Conservation (phyloP, 2,797 vertebrate genomes). For the Parauchenoglanis punctatus region DNA sequence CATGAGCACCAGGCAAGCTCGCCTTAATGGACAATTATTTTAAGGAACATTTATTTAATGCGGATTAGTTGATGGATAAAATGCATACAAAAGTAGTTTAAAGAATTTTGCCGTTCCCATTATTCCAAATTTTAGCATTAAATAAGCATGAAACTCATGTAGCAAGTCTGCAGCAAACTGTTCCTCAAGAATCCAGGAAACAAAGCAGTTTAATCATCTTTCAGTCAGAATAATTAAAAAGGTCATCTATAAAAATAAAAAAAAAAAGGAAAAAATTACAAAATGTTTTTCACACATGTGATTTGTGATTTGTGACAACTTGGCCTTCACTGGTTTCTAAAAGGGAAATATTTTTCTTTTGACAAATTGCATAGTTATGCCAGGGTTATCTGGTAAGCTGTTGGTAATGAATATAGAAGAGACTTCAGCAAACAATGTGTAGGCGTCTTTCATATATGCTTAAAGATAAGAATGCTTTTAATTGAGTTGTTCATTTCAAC, state of each 20-base stretch:
- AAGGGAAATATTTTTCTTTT: background rate
- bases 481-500: background rate
- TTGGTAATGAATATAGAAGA: background rate
- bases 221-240: background rate
- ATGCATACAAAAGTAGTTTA: background rate
- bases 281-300: background rate
- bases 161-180: background rate
- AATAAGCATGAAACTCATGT: background rate
- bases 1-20: background rate
- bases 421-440: background rate
- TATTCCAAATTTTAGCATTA: background rate
- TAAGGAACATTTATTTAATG: too few species aligned
- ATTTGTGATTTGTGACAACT: background rate
- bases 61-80: background rate
- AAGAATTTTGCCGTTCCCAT: background rate
- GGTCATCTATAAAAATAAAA: background rate
- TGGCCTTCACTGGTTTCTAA: background rate
- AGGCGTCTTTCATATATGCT: background rate
- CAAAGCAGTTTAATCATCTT: background rate
- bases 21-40: background rate
- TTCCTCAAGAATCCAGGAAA: background rate
- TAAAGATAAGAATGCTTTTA: background rate
- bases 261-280: background rate
- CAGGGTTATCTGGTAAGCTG: background rate
- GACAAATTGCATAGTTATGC: background rate